A percentile compares a stretch with the other conserved stretches of the same genome.
These are phyloP conservation scores for Hemichromis elongatus DNA, from an alignment of 2,113 vertebrate genomes.

Conservation along the genomic window DNA sequence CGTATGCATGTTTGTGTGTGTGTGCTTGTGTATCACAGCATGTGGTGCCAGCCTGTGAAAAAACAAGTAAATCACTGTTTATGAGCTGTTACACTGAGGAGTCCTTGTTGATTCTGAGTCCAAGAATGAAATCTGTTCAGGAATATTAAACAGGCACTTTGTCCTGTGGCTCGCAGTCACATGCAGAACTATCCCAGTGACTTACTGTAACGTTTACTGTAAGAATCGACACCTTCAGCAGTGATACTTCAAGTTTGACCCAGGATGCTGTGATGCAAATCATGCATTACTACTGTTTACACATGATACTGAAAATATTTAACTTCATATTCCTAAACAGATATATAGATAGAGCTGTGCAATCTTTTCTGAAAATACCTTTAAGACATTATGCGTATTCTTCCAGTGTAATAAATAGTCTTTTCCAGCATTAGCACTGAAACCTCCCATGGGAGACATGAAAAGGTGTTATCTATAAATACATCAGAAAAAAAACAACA, in stretches of 20 bases:
- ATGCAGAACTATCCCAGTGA: background rate
- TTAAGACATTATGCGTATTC: background rate
- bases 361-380: background rate
- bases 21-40: background rate
- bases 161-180: background rate
- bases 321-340: background rate
- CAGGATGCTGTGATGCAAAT: background rate
- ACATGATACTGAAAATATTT: background rate
- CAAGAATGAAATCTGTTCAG: conserved; percentile 17
- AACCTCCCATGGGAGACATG: conserved; percentile 11
- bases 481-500: background rate
- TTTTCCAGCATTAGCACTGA: conserved; percentile 16
- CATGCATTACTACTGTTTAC: background rate
- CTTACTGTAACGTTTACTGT: background rate
- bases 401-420: background rate
- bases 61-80: background rate
- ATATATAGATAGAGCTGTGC: background rate
- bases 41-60: conserved; percentile 12
- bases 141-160: background rate
- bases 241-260: background rate
- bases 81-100: conserved; percentile 4
- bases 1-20: background rate
- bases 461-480: conserved; percentile 33
- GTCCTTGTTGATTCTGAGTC: background rate
- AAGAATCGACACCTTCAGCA: background rate